Conservation (phyloP, 2,888 invertebrate genomes). For the Hirtodrosophila cameraria region DNA sequence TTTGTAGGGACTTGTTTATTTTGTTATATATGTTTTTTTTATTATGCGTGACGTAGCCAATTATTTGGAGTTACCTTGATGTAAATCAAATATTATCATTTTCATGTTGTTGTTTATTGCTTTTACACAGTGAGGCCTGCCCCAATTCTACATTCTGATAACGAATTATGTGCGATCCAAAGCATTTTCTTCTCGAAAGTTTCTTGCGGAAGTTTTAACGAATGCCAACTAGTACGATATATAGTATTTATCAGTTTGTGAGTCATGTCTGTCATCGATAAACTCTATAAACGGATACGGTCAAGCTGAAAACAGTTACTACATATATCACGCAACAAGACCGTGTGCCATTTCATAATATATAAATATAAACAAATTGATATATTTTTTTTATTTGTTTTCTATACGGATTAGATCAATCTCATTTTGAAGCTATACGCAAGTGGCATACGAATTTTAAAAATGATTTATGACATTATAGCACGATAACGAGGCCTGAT, state of each 20-base stretch:
- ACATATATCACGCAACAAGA: constrained; percentile 38
- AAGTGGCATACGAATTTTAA: constrained; percentile 11
- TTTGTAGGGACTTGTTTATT: constrained; percentile 14
- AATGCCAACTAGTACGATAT: too few species aligned
- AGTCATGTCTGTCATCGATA: constrained; percentile 18
- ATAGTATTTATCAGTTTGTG: too few species aligned
- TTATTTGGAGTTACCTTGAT: constrained; percentile 15
- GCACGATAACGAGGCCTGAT: constrained; percentile 35
- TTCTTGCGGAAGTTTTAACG: too few species aligned
- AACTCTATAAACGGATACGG: constrained; percentile 7
- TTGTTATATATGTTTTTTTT: constrained; percentile 11
- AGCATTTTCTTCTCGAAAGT: too few species aligned
- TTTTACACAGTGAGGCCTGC: neutral
- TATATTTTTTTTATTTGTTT: constrained; percentile 6
- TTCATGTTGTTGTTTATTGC: neutral
- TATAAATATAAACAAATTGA: constrained; percentile 22
- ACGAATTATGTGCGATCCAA: neutral
- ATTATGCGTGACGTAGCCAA: constrained; percentile 28
- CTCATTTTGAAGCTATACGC: constrained; percentile 12
- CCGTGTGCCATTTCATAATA: constrained; percentile 26
- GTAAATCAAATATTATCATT: constrained; percentile 20
- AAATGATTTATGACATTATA: constrained; percentile 53
- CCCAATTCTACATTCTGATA: constrained; percentile 15
- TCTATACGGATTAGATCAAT: constrained; percentile 41
- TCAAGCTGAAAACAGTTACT: constrained; percentile 17